Evolutionary conservation across 1,140 invertebrate genomes (phyloP).

Genomic region (Gonatopus flavifemur): DNA sequence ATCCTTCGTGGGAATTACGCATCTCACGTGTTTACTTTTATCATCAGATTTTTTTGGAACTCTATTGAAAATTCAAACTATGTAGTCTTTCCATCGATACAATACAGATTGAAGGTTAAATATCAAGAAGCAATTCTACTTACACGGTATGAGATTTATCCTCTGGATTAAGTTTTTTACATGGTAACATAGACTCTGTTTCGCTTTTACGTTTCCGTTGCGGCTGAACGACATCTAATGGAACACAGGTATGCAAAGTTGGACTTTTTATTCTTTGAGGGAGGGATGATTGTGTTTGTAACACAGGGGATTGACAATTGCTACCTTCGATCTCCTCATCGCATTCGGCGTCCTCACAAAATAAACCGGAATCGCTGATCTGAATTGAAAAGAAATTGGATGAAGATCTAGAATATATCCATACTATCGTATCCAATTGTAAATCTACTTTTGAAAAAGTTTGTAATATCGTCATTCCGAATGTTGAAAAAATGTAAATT

Average conservation of each 20-base stretch:
- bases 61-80: conserved; percentile 28
- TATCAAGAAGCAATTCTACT: too few species aligned
- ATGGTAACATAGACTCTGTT: conserved; percentile 49
- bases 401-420: too few species aligned
- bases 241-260: conserved; percentile 43
- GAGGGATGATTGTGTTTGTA: conserved; percentile 30
- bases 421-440: too few species aligned
- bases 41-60: conserved; percentile 50
- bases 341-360: conserved; percentile 43
- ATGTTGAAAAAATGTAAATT: background rate
- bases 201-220: conserved; percentile 54
- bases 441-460: too few species aligned
- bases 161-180: conserved; percentile 49
- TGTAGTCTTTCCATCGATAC: conserved; percentile 6
- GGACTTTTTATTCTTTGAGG: conserved; percentile 41
- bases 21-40: conserved; percentile 56
- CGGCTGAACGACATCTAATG: conserved; percentile 43
- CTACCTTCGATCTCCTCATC: conserved; percentile 41
- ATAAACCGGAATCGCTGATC: conserved; percentile 48
- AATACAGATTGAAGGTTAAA: background rate
- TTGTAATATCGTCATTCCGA: too few species aligned
- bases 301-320: conserved; percentile 29
- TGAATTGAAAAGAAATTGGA: conserved; percentile 15
- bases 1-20: conserved; percentile 74
- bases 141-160: conserved; percentile 41